Conservation (phyloP, 2,888 invertebrate species). For the Agrochola macilenta region DNA sequence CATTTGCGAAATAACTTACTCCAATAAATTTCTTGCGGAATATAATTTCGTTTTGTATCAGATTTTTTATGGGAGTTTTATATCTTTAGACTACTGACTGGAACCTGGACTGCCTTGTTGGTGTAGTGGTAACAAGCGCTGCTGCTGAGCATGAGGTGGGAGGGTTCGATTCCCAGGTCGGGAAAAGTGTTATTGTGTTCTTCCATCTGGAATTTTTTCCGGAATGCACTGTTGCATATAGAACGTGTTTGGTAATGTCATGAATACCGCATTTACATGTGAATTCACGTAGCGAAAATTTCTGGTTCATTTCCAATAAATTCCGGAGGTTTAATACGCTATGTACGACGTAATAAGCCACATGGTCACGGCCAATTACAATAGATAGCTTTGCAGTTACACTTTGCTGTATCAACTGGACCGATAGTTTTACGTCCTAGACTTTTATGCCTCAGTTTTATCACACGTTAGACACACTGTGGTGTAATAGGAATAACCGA, state of each 20-base stretch:
- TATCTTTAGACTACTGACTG: too few species aligned
- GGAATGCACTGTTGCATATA: constrained; percentile 38
- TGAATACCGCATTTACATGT: constrained; percentile 33
- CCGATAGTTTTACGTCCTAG: constrained; percentile 8
- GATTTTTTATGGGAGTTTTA: constrained; percentile 6
- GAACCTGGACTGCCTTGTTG: too few species aligned
- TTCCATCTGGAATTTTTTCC: constrained; percentile 8
- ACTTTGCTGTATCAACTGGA: constrained; percentile 11
- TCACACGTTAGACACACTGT: background rate
- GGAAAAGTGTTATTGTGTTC: too few species aligned
- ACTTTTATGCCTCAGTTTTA: constrained; percentile 37
- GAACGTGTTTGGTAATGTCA: constrained; percentile 40
- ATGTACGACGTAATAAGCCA: background rate
- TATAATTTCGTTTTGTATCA: constrained; percentile 26
- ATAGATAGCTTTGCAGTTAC: constrained; percentile 4
- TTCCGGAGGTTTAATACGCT: constrained; percentile 25
- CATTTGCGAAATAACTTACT: constrained; percentile 62
- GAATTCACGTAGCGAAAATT: constrained; percentile 39
- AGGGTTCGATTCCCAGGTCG: too few species aligned
- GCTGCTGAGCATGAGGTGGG: too few species aligned
- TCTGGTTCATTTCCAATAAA: constrained; percentile 44
- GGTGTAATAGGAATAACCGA: background rate
- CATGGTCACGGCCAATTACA: constrained; percentile 13
- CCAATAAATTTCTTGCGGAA: constrained; percentile 50
- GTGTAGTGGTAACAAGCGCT: too few species aligned